Evolutionary conservation across 2,888 invertebrate genomes (phyloP), one percentile per base, ranked within the genome.

Genomic region (Blera fallax): DNA sequence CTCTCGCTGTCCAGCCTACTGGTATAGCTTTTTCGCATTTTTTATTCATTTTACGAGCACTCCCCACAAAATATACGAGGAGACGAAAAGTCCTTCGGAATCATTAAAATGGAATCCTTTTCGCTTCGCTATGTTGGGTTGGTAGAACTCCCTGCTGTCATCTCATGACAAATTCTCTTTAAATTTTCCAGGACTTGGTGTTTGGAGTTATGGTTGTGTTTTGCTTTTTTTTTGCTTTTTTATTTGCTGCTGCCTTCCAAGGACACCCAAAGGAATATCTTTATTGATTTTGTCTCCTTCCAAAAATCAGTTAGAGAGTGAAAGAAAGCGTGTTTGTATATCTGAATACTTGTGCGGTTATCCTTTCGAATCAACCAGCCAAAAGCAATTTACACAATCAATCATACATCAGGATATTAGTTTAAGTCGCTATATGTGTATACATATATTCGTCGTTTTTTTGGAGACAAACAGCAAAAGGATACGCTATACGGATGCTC

Each of bases 321-420:
- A 37, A 27, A 21, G 4, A 11, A 43, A 21, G 3, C 14, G n/a
- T 24, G 4, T 56, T 24, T 29, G 32, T 37, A 21, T 56, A 37
- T 34, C 27, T 34, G n/a, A 16, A 50, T 45, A 10, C 21, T 21
- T 64, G 8, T 58, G 40, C 11, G 43, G 45, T 60, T 72, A 67
- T 77, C 60, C 37, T 32, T 48, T 43, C 3, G 78, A 73, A 54
- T 79, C 73, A 74, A 56, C 74, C 79, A 84, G 69, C 79, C 74
- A 79, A 79, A 84, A 84, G 83, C 74, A 79, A 84, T 84, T 84
- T 76, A 65, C 62, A 74, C 64, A 74, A 84, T 84, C 84, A 69
- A 74, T 79, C 84, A 79, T 74, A 74, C 50, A 65, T 50, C 14
- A 7, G 56, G 34, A 70, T 40, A 58, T 50, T 40, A 32, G 67